phyloP scores from a whole-genome alignment of 2,888 invertebrate genomes.

The Brachyopa scutellaris region DNA sequence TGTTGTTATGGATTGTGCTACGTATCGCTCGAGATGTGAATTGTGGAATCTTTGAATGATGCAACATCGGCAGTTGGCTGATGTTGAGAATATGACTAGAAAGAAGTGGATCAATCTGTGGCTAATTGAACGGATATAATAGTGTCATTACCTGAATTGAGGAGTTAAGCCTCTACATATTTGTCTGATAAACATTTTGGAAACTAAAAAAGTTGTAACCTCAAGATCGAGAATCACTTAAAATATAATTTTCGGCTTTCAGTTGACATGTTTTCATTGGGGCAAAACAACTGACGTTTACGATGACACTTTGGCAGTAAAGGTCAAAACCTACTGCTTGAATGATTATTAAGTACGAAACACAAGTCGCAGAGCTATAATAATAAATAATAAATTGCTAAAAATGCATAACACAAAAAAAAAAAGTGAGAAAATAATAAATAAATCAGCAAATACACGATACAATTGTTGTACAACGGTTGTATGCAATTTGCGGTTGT shows the following conservation, averaged over 20 bases:
- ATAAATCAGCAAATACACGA: too few relatives aligned
- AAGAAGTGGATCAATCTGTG: not conserved
- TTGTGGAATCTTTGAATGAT: slow-evolving; percentile 65
- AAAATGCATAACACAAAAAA: too few relatives aligned
- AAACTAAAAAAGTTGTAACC: not conserved
- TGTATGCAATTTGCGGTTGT: too few relatives aligned
- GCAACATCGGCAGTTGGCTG: slow-evolving; percentile 56
- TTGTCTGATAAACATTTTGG: slow-evolving; percentile 44
- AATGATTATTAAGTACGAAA: not conserved
- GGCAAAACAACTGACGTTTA: slow-evolving; percentile 15
- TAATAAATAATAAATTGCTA: too few relatives aligned
- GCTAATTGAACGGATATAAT: not conserved
- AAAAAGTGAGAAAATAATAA: too few relatives aligned
- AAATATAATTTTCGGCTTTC: slow-evolving; percentile 13
- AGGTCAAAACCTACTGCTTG: not conserved
- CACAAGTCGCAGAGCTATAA: too few relatives aligned
- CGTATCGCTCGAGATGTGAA: slow-evolving; percentile 57
- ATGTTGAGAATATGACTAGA: not conserved
- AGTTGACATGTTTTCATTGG: slow-evolving; percentile 47
- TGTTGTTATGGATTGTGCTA: slow-evolving; percentile 29
- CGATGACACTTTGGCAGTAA: not conserved
- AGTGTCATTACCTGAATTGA: slow-evolving; percentile 33
- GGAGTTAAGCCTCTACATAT: slow-evolving; percentile 17
- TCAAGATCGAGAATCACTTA: too few relatives aligned
- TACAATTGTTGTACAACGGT: too few relatives aligned